Percentiles rank a stretch among this genome's conserved stretches.
phyloP scores from a whole-genome alignment of 2,113 vertebrate genomes.

The Varanus salvator region DNA sequence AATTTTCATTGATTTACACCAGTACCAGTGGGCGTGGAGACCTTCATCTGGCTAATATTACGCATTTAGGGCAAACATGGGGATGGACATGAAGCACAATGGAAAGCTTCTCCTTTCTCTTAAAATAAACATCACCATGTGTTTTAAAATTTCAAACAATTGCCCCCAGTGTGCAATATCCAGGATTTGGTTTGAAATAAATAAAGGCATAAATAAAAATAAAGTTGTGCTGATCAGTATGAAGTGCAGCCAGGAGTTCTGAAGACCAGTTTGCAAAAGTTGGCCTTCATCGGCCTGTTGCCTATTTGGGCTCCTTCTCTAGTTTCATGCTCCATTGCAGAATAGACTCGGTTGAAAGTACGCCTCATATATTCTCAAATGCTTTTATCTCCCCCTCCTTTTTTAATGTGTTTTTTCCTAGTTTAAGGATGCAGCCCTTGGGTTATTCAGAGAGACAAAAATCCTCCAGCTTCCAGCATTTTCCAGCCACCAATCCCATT shows the following conservation, averaged over 20 bases:
- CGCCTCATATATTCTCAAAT: background rate
- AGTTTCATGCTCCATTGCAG: background rate
- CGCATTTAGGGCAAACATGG: background rate
- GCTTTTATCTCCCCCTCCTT: background rate
- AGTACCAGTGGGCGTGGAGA: background rate
- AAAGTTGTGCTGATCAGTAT: background rate
- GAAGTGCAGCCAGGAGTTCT: background rate
- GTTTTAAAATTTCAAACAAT: background rate
- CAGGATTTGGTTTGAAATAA: background rate
- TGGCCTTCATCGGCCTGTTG: background rate
- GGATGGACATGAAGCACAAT: background rate
- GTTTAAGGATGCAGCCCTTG: background rate
- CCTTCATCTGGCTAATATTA: background rate
- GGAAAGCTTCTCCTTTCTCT: background rate
- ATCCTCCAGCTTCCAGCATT: no score
- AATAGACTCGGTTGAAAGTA: background rate
- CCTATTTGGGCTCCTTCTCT: background rate
- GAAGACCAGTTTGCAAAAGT: background rate
- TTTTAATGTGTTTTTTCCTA: no score
- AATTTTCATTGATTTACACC: background rate
- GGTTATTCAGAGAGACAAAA: background rate
- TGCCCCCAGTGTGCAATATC: background rate
- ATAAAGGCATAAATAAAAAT: no score
- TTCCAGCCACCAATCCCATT: no score
- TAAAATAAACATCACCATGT: background rate